Conservation (phyloP, 2,797 vertebrate genomes). For the Mus spretus region DNA sequence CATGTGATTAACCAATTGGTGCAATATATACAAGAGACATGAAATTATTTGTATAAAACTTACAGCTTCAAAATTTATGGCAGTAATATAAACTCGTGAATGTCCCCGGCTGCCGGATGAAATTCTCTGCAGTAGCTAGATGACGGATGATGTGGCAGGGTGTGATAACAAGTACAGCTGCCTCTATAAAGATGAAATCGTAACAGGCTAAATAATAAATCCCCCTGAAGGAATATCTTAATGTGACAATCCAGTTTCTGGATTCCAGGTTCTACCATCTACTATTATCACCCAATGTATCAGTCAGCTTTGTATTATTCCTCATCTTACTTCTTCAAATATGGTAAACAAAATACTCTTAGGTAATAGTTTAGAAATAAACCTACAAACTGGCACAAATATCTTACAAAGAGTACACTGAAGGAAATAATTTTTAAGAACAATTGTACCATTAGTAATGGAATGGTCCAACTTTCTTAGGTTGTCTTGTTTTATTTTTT, state of each 20-base stretch:
- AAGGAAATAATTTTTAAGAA: constrained; percentile 39
- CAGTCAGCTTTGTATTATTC: constrained; percentile 31
- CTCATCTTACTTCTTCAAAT: constrained; percentile 41
- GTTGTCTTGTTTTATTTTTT: not conserved
- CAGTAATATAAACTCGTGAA: constrained; percentile 91
- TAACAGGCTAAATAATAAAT: constrained; percentile 85
- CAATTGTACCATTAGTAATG: not conserved
- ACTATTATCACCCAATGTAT: constrained; percentile 47
- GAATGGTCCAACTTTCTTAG: not conserved
- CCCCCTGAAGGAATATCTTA: constrained; percentile 81
- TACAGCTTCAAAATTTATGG: constrained; percentile 91
- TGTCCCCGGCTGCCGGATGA: constrained; percentile 87
- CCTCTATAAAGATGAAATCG: constrained; percentile 86
- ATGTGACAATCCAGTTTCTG: constrained; percentile 77
- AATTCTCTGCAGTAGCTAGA: constrained; percentile 89
- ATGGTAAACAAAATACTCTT: constrained; percentile 24
- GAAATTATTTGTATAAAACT: constrained; percentile 90
- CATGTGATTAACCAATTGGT: constrained; percentile 89
- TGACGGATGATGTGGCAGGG: constrained; percentile 91
- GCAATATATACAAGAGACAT: constrained; percentile 88
- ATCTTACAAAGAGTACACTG: not conserved
- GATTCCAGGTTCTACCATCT: constrained; percentile 72
- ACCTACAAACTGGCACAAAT: constrained; percentile 21
- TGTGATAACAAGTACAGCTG: constrained; percentile 90
- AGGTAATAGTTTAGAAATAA: constrained; percentile 59